These are phyloP conservation scores for Oreochromis tanganicae DNA, from an alignment of 2,113 vertebrate genomes.

Conservation along the genomic window DNA sequence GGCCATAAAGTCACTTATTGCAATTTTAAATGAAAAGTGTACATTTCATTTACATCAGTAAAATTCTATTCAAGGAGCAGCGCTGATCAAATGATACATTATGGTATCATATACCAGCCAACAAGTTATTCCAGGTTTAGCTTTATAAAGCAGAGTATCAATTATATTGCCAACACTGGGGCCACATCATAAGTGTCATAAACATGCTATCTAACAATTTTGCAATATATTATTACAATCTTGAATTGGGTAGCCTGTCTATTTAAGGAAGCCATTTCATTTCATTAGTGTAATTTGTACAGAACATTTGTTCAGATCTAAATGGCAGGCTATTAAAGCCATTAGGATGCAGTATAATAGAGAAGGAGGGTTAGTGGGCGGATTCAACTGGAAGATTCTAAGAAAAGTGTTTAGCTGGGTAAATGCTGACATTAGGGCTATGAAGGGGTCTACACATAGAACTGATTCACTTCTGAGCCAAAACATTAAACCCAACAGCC, in stretches of 20 bases:
- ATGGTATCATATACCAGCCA: neutral
- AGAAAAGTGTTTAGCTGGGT: neutral
- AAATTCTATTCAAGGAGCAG: neutral
- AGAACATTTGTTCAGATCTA: neutral
- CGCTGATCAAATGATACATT: neutral
- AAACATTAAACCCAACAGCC: neutral
- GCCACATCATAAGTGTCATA: neutral
- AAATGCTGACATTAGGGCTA: neutral
- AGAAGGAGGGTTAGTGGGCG: neutral
- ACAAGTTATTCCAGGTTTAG: neutral
- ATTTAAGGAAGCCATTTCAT: neutral
- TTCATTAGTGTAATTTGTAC: slow-evolving; percentile 25
- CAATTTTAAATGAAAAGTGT: neutral
- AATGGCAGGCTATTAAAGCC: slow-evolving; percentile 12
- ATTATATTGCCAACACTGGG: neutral
- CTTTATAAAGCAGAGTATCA: neutral
- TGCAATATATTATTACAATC: neutral
- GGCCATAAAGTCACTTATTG: neutral
- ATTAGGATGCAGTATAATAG: slow-evolving; percentile 12
- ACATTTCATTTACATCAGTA: neutral
- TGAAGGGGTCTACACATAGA: neutral
- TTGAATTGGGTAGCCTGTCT: neutral
- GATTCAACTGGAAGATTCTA: neutral
- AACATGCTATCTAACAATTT: neutral
- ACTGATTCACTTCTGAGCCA: neutral